phyloP scores from a whole-genome alignment of 2,113 vertebrate genomes.

The Glaucidium brasilianum region DNA sequence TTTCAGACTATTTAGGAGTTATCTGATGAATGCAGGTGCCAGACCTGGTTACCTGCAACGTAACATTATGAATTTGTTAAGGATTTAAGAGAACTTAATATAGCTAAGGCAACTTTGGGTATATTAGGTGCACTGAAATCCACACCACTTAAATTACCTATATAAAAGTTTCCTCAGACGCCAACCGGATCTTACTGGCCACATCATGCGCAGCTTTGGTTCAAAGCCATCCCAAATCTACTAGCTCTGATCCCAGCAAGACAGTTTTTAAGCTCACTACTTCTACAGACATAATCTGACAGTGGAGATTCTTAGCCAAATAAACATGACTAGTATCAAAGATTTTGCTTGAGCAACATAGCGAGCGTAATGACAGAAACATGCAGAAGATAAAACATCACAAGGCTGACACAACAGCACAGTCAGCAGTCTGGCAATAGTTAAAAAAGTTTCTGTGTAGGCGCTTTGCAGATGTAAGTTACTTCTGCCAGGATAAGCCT shows the following conservation, averaged over 20 bases:
- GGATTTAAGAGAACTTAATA: neutral
- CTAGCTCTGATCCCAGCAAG: constrained; percentile 41
- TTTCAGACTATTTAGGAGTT: neutral
- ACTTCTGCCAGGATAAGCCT: constrained; percentile 31
- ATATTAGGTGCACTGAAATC: neutral
- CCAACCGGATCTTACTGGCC: neutral
- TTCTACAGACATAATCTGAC: constrained; percentile 15
- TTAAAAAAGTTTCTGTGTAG: constrained; percentile 45
- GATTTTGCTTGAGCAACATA: constrained; percentile 3
- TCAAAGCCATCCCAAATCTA: neutral
- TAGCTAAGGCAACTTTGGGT: neutral
- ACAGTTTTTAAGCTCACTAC: neutral
- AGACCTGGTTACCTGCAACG: neutral
- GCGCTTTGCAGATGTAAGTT: constrained; percentile 44
- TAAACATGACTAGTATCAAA: constrained; percentile 27
- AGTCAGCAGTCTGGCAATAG: constrained; percentile 41
- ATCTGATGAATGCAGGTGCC: neutral
- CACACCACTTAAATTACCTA: neutral
- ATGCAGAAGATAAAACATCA: constrained; percentile 38
- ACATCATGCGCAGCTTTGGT: neutral
- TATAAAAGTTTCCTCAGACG: neutral
- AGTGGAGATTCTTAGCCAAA: constrained; percentile 39
- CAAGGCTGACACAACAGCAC: constrained; percentile 15
- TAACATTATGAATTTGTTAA: neutral
- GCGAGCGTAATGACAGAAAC: constrained; percentile 39